Conservation (phyloP, 2,888 invertebrate genomes). For the Cyaniris semiargus region DNA sequence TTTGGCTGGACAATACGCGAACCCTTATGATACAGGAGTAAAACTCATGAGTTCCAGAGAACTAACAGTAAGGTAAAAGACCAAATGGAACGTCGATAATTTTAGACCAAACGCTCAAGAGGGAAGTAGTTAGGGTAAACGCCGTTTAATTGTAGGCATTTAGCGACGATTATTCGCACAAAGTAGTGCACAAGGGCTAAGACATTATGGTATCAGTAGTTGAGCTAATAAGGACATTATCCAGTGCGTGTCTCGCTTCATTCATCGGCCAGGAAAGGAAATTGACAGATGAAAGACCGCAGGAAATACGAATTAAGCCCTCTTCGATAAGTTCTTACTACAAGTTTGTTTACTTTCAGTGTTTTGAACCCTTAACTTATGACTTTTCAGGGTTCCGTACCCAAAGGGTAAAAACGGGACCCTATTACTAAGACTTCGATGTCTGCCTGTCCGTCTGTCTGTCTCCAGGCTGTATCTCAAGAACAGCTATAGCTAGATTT, state of each 20-base stretch:
- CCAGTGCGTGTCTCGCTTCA: constrained; percentile 60
- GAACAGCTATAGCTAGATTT: too few species aligned
- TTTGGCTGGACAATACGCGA: background rate
- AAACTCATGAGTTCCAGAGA: background rate
- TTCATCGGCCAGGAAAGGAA: constrained; percentile 64
- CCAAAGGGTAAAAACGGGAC: too few species aligned
- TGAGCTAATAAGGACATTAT: constrained; percentile 28
- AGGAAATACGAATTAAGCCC: constrained; percentile 72
- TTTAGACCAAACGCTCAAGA: background rate
- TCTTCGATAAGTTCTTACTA: constrained; percentile 59
- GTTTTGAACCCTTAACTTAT: background rate
- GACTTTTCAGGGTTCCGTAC: too few species aligned
- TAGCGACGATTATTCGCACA: background rate
- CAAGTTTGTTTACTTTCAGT: constrained; percentile 36
- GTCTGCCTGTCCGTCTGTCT: too few species aligned
- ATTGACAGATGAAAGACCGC: constrained; percentile 72
- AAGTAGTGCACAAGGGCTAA: background rate
- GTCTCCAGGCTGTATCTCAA: too few species aligned
- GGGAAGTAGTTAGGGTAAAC: constrained; percentile 7
- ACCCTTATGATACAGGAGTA: background rate
- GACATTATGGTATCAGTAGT: constrained; percentile 28
- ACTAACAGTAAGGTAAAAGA: background rate
- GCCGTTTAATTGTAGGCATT: background rate
- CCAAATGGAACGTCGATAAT: background rate
- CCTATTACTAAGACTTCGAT: too few species aligned